Evolutionary conservation across 2,113 vertebrate species (phyloP), one percentile per base, ranked within the genome.

Genomic region (Meleagris gallopavo): DNA sequence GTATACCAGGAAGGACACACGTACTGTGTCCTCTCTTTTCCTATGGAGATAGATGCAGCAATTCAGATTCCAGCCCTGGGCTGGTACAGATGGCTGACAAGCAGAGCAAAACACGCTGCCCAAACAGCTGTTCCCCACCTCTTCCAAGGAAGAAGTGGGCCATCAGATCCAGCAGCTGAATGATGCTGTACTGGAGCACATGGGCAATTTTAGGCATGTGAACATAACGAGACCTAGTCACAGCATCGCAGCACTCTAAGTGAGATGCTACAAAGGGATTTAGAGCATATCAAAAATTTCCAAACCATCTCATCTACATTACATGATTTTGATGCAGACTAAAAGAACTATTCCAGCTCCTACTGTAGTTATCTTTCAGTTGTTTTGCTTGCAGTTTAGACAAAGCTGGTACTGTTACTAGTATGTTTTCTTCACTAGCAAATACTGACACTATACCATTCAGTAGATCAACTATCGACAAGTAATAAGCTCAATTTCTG

Each of bases 11-110:
- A 58, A 73, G n/a, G 20, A 52, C 64, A 32, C 30, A 11, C 0
- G 0, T n/a, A 57, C 3, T 77, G 50, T 61, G 32, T 38, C 22
- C 58, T 45, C 50, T 46, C n/a, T 76, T 79, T 41, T 85, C 19
- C 43, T 40, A 0, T 1, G 3, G 17, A 74, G 9, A 13, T 12
- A 45, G 36, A 10, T 41, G 29, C 4, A 7, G 2, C 27, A 58
- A 61, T 14, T 29, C 2, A 58, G 12, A 55, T 75, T 60, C 32
- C 41, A 78, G 24, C 41, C 29, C 22, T 25, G 21, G 45, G 12
- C 3, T 4, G 21, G 46, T 75, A 32, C 19, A 46, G 24, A 6
- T n/a, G 24, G 54, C 69, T 74, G 61, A 69, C 13, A 52, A 60
- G 57, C 57, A 60, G 27, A 67, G 9, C 54, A 55, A 91, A 74